These are phyloP conservation scores for Bos javanicus DNA, from an alignment of 2,113 vertebrate species.

Conservation along the genomic window DNA sequence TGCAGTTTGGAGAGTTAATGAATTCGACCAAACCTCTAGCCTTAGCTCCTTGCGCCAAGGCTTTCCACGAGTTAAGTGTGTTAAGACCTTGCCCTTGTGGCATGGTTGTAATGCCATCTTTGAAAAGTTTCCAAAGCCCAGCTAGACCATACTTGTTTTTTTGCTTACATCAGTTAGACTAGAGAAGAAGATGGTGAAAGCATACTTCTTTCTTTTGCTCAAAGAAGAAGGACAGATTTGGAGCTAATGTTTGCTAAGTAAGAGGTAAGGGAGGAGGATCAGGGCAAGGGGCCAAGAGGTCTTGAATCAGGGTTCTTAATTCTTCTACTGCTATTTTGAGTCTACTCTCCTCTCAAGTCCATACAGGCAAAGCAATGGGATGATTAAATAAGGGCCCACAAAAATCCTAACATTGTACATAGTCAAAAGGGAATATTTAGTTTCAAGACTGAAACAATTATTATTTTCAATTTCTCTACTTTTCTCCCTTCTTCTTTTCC, in stretches of 20 bases:
- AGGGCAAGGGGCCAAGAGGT: neutral
- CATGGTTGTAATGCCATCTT: neutral
- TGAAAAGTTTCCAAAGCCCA: neutral
- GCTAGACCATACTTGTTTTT: neutral
- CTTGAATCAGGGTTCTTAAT: neutral
- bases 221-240: neutral
- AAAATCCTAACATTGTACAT: neutral
- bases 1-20: neutral
- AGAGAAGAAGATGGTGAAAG: neutral
- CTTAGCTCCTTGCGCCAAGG: neutral
- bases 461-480: slow-evolving; percentile 42
- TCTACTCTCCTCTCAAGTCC: neutral
- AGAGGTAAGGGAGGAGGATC: neutral
- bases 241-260: neutral
- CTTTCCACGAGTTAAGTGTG: neutral
- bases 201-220: neutral
- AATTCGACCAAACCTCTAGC: neutral
- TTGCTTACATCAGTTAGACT: neutral
- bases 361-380: neutral
- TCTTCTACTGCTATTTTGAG: neutral
- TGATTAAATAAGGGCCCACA: neutral
- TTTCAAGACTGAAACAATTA: slow-evolving; percentile 14
- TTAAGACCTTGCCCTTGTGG: neutral
- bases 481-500: neutral
- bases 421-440: neutral